A percentile compares a stretch with the other conserved stretches of the same genome.
Evolutionary conservation across 2,113 vertebrate species (phyloP).

Genomic region (Chamaetylas fuelleborni): DNA sequence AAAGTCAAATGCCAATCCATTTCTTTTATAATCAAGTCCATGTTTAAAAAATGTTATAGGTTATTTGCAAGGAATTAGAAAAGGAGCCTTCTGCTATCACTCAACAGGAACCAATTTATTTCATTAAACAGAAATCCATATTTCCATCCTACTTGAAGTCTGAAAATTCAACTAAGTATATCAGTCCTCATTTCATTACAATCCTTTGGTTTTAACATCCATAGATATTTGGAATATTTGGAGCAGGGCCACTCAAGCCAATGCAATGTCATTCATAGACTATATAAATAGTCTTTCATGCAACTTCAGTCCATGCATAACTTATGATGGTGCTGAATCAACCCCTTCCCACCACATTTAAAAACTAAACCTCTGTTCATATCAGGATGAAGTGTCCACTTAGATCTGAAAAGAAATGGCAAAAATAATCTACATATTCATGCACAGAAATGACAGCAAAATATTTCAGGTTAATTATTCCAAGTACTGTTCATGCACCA

Average conservation of each 20-base stretch:
- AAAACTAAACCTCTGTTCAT: neutral
- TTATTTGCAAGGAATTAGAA: conserved; percentile 64
- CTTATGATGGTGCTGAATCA: neutral
- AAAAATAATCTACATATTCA: neutral
- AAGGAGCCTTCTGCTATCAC: conserved; percentile 29
- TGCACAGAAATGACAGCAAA: neutral
- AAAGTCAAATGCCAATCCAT: conserved; percentile 62
- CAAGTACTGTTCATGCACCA: neutral
- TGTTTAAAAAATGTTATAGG: neutral
- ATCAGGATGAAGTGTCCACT: neutral
- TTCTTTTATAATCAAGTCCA: conserved; percentile 47
- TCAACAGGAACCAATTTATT: conserved; percentile 63
- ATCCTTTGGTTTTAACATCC: neutral
- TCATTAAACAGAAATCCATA: conserved; percentile 33
- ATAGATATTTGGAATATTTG: neutral
- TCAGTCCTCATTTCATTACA: neutral
- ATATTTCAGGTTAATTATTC: neutral
- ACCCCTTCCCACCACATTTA: neutral
- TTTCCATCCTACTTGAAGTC: neutral
- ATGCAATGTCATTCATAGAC: neutral
- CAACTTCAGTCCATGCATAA: neutral
- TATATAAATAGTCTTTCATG: neutral
- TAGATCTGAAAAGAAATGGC: neutral
- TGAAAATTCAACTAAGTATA: neutral
- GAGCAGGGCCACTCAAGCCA: neutral